These are phyloP conservation scores for Australoheros scitulus DNA, from an alignment of 2,113 vertebrate genomes.

Conservation along the genomic window DNA sequence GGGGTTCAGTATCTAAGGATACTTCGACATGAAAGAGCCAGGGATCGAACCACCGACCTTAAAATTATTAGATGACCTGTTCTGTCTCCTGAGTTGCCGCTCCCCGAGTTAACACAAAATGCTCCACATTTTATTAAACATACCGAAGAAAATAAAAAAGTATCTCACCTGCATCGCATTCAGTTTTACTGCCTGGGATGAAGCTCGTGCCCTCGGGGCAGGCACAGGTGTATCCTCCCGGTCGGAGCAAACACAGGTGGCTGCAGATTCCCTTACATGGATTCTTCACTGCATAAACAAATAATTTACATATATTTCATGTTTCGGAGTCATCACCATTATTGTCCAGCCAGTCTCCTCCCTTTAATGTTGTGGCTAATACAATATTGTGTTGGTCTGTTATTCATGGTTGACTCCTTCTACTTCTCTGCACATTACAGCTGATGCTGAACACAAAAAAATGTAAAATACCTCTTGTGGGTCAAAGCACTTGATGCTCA, in stretches of 20 bases:
- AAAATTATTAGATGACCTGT: neutral
- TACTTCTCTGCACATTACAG: neutral
- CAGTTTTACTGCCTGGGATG: slow-evolving; percentile 63
- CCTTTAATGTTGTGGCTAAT: neutral
- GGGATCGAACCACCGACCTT: neutral
- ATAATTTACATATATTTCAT: neutral
- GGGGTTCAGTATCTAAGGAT: too few species aligned
- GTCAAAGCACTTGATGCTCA: neutral
- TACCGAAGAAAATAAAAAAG: fast-evolving
- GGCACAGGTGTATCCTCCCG: slow-evolving; percentile 74
- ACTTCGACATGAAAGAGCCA: neutral
- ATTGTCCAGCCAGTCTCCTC: neutral
- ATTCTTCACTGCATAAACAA: slow-evolving; percentile 66
- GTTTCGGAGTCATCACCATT: neutral
- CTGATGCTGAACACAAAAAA: neutral
- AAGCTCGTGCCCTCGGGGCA: slow-evolving; percentile 76
- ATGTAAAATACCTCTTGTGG: neutral
- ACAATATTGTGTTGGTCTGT: neutral
- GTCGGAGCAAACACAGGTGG: slow-evolving; percentile 76
- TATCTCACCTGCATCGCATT: slow-evolving; percentile 73
- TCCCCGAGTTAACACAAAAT: neutral
- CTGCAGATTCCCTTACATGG: slow-evolving; percentile 78
- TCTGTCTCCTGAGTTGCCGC: neutral
- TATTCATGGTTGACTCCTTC: neutral
- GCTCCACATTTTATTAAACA: neutral